Evolutionary conservation across 2,888 invertebrate genomes (phyloP), one percentile per base, ranked within the genome.

Genomic region (Stenodera caucasica): DNA sequence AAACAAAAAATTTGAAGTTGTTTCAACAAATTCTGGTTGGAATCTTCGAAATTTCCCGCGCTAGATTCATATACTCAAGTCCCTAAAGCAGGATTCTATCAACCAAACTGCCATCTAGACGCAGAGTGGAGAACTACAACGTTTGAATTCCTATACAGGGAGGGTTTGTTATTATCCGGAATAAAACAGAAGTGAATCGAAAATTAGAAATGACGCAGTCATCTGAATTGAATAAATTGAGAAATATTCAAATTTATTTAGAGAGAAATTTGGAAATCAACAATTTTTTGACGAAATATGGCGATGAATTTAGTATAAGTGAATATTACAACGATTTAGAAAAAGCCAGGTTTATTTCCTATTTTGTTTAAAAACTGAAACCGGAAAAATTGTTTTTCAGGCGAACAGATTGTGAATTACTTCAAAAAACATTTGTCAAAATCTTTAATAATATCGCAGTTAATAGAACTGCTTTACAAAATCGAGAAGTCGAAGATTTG

Each of bases 191-290:
- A 35, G 50, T 32, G 6, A 2, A 29, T 30, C 33, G 8, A 7
- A 45, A 52, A 33, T 55, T 51, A 60, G 56, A 55, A 33, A 61
- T 59, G 62, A 51, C 58, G 5, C 26, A 53, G 21, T 32, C 59
- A 9, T 35, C 56, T 11, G 75, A 77, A 69, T 50, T 70, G 26
- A 75, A 74, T 61, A 76, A 74, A 63, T 58, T 77, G 32, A 71
- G 64, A 54, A 72, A 68, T 61, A 57, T 71, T 53, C 74, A 77
- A 66, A 64, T 64, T 55, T 65, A 66, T 58, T 67, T 77, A 53
- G 76, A 77, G 62, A 77, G 72, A 65, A 65, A 61, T 53, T 66
- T 71, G 53, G 59, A 60, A n/a, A 51, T 64, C 6, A 58, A 69
- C 11, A 69, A 72, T 5, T 67, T 70, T 55, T 33, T 76, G 26